Evolutionary conservation across 2,113 vertebrate genomes (phyloP), one percentile per base, ranked within the genome.

Genomic region (Calidris pugnax): DNA sequence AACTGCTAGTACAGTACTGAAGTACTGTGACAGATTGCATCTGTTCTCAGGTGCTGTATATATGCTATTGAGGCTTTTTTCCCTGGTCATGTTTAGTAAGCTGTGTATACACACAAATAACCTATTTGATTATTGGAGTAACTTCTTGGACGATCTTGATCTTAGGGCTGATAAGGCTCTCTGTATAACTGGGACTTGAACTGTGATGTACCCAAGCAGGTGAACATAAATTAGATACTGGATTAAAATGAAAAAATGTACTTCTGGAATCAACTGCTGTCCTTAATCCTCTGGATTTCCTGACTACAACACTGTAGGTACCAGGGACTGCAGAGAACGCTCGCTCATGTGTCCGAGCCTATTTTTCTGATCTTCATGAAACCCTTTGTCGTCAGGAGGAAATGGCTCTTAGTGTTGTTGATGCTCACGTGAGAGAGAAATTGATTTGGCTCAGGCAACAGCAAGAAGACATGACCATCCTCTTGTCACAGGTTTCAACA

Each of bases 391-490:
- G 99, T 79, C 99, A 99, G 97, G 99, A 99, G 97, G 99, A 99
- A 98, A 99, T 99, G 99, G 99, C 99, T 56, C 97, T 99, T 76
- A 99, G 99, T 82, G 99, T 99, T 93, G 99, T 99, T 95, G 99
- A 99, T 78, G 99, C 99, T 28, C 99, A 99, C 6, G 99, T 99
- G 74, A 96, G 99, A 89, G 99, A 99, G 97, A 98, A 99, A 90
- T 97, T 99, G 79, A 99, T 99, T 97, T 99, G 99, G 99, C 99
- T 99, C 81, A 97, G 99, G 76, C 99, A 99, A 91, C 99, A 99
- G 95, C 99, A 99, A 97, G 99, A 99, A 98, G 99, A 99, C 97
- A 99, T 99, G 99, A 99, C 99, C 92, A 99, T 99, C 97, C 97
- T 99, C 87, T 98, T 99, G 96, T 99, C 99, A 12, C 99, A 99